Evolutionary conservation across 2,888 invertebrate species (phyloP), one percentile per base, ranked within the genome.

Genomic region (Lepidocyrtoides sp.): DNA sequence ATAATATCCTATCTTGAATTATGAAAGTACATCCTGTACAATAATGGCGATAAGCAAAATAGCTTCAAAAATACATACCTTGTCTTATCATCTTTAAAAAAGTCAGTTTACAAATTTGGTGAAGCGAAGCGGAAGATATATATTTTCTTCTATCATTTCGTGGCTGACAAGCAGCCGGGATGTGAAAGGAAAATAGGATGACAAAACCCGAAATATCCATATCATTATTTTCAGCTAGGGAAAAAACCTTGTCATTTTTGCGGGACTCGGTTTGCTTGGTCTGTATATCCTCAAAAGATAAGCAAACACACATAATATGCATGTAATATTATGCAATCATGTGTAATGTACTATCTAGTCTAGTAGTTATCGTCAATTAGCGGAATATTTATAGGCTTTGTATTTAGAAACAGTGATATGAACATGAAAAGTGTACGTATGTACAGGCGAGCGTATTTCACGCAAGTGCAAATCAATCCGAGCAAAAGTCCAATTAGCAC

Each of bases 401-500:
- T 29, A 29, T 12, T 10, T 29, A 32, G n/a, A 14, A 5, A 63
- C 29, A 57, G 57, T 3, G 32, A 26, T 23, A 26, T 26, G 8
- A 32, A n/a, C 36, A 12, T 32, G n/a, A 41, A 41, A 41, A n/a
- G 20, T 41, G 36, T 41, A 36, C 7, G 8, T 69, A 4, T 41
- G 69, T 63, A 69, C 63, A 32, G 26, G 14, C 32, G 14, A 32
- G 32, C 32, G 23, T 63, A 63, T 63, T 63, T 63, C 29, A 63
- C 63, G 69, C 41, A 8, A 12, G 69, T 41, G 69, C 69, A 41
- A 41, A 77, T 77, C 44, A 77, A 17, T 69, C 69, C 69, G 17
- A 17, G 69, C 41, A 69, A 41, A 69, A 63, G 63, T 83, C 82
- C 82, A 83, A 83, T 83, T 83, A 83, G 66, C 82, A 83, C 82